These are phyloP conservation scores for Heteropelma amictum DNA, from an alignment of 2,888 invertebrate species.

Conservation along the genomic window DNA sequence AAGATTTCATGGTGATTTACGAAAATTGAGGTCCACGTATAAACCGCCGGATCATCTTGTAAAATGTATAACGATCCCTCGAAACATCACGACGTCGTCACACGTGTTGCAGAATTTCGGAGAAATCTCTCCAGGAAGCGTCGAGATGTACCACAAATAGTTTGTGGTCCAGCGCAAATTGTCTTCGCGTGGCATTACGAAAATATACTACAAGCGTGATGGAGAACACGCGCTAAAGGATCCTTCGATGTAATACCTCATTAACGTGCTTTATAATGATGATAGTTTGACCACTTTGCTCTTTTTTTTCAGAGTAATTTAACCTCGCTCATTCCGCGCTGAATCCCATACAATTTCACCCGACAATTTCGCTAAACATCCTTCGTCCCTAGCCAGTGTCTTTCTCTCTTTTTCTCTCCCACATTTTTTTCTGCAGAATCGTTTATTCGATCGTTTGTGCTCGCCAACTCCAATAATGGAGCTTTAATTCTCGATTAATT, in stretches of 20 bases:
- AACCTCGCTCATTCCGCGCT: constrained; percentile 48
- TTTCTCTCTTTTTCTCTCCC: constrained; percentile 21
- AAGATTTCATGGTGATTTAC: constrained; percentile 63
- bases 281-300: constrained; percentile 47
- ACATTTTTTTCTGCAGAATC: constrained; percentile 17
- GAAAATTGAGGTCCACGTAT: constrained; percentile 64
- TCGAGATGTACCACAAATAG: not conserved
- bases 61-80: constrained; percentile 25
- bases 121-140: constrained; percentile 55
- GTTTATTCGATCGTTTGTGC: constrained; percentile 51
- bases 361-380: constrained; percentile 62
- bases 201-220: no score
- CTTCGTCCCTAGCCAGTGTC: constrained; percentile 14
- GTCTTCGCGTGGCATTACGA: constrained; percentile 64
- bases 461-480: constrained; percentile 45
- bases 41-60: constrained; percentile 47
- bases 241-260: constrained; percentile 50
- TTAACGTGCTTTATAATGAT: constrained; percentile 39
- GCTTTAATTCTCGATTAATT: constrained; percentile 51
- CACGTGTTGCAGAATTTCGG: constrained; percentile 32
- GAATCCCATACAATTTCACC: constrained; percentile 55
- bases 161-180: constrained; percentile 43
- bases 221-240: constrained; percentile 1
- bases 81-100: constrained; percentile 46
- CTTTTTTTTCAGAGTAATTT: constrained; percentile 46